A percentile compares a stretch with the other conserved stretches of the same genome.
Conservation (phyloP, 2,113 vertebrate species). For the Nothobranchius kuhntae region DNA sequence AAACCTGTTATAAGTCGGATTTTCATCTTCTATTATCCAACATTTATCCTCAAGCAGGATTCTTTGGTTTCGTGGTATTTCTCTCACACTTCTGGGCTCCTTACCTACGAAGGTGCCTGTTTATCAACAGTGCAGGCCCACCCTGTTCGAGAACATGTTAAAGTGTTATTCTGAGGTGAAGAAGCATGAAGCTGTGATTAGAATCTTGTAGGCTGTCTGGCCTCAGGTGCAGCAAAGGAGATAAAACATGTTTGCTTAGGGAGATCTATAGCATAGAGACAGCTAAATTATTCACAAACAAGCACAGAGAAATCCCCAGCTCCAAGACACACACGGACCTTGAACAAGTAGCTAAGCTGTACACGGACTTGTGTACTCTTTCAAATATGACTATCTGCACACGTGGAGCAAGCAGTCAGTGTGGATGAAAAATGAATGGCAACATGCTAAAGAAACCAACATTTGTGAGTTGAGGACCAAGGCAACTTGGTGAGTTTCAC, state of each 20-base stretch:
- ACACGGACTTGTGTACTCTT: slow-evolving; percentile 10
- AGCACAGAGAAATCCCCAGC: slow-evolving; percentile 28
- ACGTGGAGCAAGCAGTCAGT: background rate
- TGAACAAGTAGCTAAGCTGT: slow-evolving; percentile 1
- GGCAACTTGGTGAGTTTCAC: slow-evolving; percentile 27
- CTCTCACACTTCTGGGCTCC: background rate
- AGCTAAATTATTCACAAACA: slow-evolving; percentile 60
- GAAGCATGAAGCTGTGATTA: slow-evolving; percentile 61
- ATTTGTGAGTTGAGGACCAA: slow-evolving; percentile 25
- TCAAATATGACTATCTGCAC: slow-evolving; percentile 4
- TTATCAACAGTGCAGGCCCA: background rate
- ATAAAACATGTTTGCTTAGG: slow-evolving; percentile 83
- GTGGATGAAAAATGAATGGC: slow-evolving; percentile 26
- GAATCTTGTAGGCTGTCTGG: slow-evolving; percentile 54
- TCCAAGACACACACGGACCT: slow-evolving; percentile 31
- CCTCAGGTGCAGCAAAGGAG: slow-evolving; percentile 82
- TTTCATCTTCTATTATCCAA: no score
- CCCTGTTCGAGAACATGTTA: slow-evolving; percentile 11
- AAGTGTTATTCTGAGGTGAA: slow-evolving; percentile 29
- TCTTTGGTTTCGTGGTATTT: background rate
- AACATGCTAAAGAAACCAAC: slow-evolving; percentile 11
- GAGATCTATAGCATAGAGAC: slow-evolving; percentile 69
- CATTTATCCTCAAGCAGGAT: no score
- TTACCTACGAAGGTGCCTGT: background rate
- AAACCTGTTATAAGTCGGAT: no score